Conservation (phyloP, 2,888 invertebrate species). For the Drymonia ruficornis region DNA sequence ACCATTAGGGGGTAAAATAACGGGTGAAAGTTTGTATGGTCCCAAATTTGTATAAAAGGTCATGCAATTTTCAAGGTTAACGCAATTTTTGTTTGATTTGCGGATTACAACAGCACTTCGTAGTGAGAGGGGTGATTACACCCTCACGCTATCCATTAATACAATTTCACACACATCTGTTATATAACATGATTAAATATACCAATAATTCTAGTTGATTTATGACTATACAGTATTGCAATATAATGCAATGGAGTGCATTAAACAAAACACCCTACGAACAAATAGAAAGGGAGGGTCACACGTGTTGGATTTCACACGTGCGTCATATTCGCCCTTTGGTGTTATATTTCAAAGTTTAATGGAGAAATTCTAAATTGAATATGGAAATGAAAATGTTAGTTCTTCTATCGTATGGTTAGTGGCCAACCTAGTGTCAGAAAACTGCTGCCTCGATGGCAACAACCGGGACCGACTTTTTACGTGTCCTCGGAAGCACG, state of each 20-base stretch:
- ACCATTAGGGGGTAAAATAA: too few relatives aligned
- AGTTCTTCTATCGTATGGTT: too few relatives aligned
- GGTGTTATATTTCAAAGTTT: conserved; percentile 11
- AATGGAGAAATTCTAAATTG: neutral
- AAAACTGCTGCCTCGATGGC: too few relatives aligned
- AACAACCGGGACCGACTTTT: too few relatives aligned
- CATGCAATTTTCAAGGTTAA: too few relatives aligned
- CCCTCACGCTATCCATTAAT: neutral
- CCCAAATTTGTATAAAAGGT: too few relatives aligned
- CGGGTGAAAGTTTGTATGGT: too few relatives aligned
- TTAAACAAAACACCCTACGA: conserved; percentile 30
- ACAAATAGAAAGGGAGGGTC: conserved; percentile 8
- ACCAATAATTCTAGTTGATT: conserved; percentile 19
- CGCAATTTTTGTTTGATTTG: too few relatives aligned
- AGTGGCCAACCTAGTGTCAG: too few relatives aligned
- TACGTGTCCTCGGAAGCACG: too few relatives aligned
- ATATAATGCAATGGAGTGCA: conserved; percentile 34
- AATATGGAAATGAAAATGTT: neutral
- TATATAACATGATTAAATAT: conserved; percentile 19
- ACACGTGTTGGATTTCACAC: conserved; percentile 49
- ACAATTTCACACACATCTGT: conserved; percentile 9
- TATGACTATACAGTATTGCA: conserved; percentile 28
- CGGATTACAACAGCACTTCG: neutral
- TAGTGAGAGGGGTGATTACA: neutral
- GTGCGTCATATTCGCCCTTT: conserved; percentile 35